Evolutionary conservation across 2,797 vertebrate species (phyloP).

Genomic region (Acipenser ruthenus): DNA sequence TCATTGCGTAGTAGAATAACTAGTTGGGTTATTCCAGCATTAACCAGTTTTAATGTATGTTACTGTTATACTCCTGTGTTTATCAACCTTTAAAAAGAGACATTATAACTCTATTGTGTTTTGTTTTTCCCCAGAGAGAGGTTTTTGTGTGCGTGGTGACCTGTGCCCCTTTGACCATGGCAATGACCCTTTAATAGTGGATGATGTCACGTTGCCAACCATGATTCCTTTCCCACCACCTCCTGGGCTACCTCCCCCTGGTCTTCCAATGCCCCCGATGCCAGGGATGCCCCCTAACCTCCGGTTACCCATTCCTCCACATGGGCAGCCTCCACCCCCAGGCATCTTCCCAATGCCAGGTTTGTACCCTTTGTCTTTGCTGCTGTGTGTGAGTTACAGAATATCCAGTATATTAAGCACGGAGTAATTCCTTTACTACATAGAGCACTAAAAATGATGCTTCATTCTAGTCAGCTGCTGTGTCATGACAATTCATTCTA

Average conservation of each 20-base stretch:
- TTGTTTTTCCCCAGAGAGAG: constrained; percentile 72
- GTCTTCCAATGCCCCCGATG: constrained; percentile 74
- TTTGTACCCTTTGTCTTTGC: constrained; percentile 45
- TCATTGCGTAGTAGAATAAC: no score
- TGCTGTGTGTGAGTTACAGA: no score
- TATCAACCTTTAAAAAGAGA: constrained; percentile 9
- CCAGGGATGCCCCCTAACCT: constrained; percentile 72
- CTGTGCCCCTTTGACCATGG: constrained; percentile 95
- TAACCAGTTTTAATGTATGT: not conserved
- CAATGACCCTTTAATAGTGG: constrained; percentile 90
- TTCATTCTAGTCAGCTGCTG: no score
- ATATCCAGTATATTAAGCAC: not conserved
- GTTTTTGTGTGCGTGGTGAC: constrained; percentile 92
- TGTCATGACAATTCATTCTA: no score
- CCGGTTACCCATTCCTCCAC: constrained; percentile 67
- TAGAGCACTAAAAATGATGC: no score
- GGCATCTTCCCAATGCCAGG: constrained; percentile 82
- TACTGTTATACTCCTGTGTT: not conserved
- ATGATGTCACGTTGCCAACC: constrained; percentile 87
- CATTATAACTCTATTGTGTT: not conserved
- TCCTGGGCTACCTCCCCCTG: constrained; percentile 75
- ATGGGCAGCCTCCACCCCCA: constrained; percentile 82
- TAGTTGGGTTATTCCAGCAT: not conserved
- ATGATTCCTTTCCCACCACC: constrained; percentile 96
- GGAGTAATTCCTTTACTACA: no score